Evolutionary conservation across 2,113 vertebrate genomes (phyloP), one percentile per base, ranked within the genome.

Genomic region (Falcunculus frontatus): DNA sequence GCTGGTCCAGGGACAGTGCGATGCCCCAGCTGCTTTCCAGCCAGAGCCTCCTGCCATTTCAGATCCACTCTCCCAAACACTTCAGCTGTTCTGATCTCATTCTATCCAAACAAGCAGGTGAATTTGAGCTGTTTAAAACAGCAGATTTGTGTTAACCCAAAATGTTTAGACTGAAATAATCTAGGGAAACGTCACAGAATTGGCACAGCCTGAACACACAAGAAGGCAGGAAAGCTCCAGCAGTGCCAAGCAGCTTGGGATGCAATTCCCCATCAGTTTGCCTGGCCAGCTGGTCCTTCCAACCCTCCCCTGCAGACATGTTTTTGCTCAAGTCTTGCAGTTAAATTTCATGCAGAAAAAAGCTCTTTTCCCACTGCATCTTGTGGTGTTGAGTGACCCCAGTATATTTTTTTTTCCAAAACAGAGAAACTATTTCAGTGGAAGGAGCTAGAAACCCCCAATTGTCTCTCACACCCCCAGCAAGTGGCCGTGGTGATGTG

Each of bases 81-180:
- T 84, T 30, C 4, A 18, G n/a, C 29, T 16, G 18, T 13, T 70
- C 93, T 29, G 46, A 65, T 46, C 68, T 37, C 22, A 3, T 21
- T 65, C 89, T 59, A 50, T 26, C 64, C 64, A 83, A 92, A 79
- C 63, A 73, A 89, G 84, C 84, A 77, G 95, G 91, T 90, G 94
- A 90, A 60, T 49, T 47, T 29, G 75, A 88, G 83, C 89, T 86
- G 83, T 94, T 92, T 75, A 56, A 56, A 92, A 52, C 76, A 88
- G 83, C 95, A 80, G 41, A 76, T 88, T 30, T 52, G 32, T 14
- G n/a, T 89, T 88, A 76, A 86, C 59, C 59, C 83, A 49, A 92
- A 90, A 86, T 53, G 84, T 94, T 94, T 80, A 52, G 86, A 94
- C 89, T 91, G 80, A 90, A 92, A 69, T 57, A 80, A 75, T 53